These are phyloP conservation scores for Sterna hirundo DNA, from an alignment of 2,113 vertebrate species.

Conservation along the genomic window DNA sequence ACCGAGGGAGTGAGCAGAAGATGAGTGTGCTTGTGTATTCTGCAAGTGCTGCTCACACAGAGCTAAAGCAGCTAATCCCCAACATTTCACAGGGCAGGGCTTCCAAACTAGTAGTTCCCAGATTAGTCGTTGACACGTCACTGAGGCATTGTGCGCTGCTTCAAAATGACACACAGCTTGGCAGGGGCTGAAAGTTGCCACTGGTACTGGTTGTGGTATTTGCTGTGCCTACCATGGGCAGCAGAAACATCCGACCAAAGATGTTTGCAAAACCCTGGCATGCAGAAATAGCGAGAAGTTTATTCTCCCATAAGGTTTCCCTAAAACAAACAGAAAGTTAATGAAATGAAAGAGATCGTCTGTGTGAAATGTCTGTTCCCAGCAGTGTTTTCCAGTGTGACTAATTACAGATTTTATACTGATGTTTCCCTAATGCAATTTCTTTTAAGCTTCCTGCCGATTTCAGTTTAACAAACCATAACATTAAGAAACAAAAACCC, in stretches of 20 bases:
- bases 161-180: background rate
- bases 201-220: background rate
- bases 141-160: background rate
- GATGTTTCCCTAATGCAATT: background rate
- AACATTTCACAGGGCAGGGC: background rate
- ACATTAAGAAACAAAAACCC: background rate
- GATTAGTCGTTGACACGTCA: background rate
- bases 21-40: background rate
- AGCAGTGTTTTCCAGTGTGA: background rate
- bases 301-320: background rate
- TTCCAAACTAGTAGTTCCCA: background rate
- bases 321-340: background rate
- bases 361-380: background rate
- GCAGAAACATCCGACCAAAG: background rate
- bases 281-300: background rate
- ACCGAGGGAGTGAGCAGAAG: fast-evolving
- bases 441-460: background rate
- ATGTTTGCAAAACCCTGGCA: background rate
- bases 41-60: background rate
- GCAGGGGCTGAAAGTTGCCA: background rate
- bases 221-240: background rate
- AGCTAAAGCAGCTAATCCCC: background rate
- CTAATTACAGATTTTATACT: background rate
- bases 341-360: background rate
- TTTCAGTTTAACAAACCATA: background rate